A percentile compares a stretch with the other conserved stretches of the same genome.
Conservation (phyloP, 2,113 vertebrate genomes). For the Calonectris borealis region DNA sequence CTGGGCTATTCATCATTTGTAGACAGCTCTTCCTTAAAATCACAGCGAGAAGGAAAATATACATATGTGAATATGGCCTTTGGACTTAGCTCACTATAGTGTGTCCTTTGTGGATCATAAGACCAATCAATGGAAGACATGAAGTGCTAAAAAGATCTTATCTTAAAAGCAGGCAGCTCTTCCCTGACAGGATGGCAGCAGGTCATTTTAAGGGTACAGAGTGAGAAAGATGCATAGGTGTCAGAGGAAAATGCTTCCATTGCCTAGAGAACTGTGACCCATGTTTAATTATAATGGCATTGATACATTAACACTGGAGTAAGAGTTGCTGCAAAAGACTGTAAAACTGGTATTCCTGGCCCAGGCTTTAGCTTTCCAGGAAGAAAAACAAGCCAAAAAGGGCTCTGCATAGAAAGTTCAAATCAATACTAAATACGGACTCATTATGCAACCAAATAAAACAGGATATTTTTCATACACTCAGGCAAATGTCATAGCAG, state of each 20-base stretch:
- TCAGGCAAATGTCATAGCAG: conserved; percentile 3
- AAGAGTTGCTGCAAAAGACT: background rate
- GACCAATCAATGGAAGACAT: background rate
- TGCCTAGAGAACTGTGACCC: background rate
- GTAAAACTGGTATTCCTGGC: background rate
- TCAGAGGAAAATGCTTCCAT: background rate
- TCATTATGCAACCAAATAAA: conserved; percentile 11
- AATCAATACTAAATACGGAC: conserved; percentile 13
- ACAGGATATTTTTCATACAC: background rate
- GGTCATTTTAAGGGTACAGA: background rate
- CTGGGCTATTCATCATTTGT: background rate
- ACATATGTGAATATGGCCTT: background rate
- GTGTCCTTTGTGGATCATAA: background rate
- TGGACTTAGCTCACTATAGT: background rate
- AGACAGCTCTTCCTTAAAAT: background rate
- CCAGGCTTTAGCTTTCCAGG: background rate
- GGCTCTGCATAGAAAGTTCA: background rate
- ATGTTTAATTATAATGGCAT: background rate
- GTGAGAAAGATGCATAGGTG: background rate
- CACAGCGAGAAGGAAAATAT: background rate
- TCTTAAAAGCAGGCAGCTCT: background rate
- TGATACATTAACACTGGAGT: background rate
- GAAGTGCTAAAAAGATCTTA: background rate
- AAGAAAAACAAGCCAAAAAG: background rate
- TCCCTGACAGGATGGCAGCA: background rate